Base-by-base conservation (phyloP, 2,888 invertebrate genomes). In the Esperia sulphurella region DNA sequence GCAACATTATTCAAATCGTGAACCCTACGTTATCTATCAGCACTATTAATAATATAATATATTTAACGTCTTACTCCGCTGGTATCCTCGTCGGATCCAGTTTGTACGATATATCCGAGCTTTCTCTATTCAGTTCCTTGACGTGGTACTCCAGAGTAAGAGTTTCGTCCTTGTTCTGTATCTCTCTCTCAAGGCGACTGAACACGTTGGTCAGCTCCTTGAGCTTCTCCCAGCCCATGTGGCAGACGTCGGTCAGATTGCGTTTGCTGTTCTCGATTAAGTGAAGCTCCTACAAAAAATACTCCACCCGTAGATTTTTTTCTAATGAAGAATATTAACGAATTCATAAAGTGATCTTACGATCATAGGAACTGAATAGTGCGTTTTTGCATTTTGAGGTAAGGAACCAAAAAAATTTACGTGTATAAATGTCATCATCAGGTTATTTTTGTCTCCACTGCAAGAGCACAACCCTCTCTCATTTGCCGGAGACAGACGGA, bases 111-210 rank as follows among this genome's bases (percentile, higher is more conserved):
- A 97, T 95, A 69, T 94, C 93, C 0, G 95, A 91, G 46, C 95
- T 94, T 52, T 94, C 92, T 58, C 94, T 94, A 63, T 94, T 92
- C 57, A 97, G 81, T 43, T 93, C 93, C 54, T 95, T 88, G 68
- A 96, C 96, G 13, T 93, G 91, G 30, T 86, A 90, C 67, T 96
- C 96, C 62, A 97, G 92, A 54, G 92, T 91, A 37, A 95, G 88
- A 0, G 96, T 92, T 63, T 95, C 94, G n/a, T 92, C 90, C 79
- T 98, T 98, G 71, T 97, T 96, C 53, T 92, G 92, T 45, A 96
- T 90, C 72, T 96, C 96, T 3, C 94, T 75, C 50, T 92, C 89
- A 9, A 97, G 83, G 54, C 94, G 92, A 58, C 94, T 94, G 62
- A 92, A 91, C 0, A 95, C 92, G 62, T 95, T 95, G 57, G 93